Base-by-base conservation (phyloP, 2,888 invertebrate species). In the Macroteleia sp. region DNA sequence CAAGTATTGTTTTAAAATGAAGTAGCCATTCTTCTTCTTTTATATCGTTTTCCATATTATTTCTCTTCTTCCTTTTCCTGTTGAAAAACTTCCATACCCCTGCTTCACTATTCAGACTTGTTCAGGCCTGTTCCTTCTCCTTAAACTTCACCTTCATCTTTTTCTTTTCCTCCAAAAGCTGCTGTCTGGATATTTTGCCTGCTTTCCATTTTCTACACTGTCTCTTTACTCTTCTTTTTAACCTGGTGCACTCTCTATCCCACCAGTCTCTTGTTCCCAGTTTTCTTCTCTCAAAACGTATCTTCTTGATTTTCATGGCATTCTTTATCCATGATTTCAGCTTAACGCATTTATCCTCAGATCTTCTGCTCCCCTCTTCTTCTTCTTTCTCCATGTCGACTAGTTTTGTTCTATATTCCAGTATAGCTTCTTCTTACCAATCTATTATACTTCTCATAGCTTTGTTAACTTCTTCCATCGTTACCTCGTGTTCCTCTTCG, bases 11-110 rank as follows among this genome's bases (percentile, higher is more conserved):
- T 9, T 8, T 14, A 16, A 48, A 48, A n/a, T 48, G 48, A 1
- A 1, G 1, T 19, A 9, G 1, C 28, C 48, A 48, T 16, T 48
- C 19, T 19, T 52, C 34, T 5, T 34, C 34, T 14, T 12, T 19
- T 1, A 32, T 52, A 20, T 14, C n/a, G 20, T 34, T 52, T 10
- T 16, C 12, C 30, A 8, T 9, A 17, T 3, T 16, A 1, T 20
- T 3, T 30, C 32, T 50, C 22, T 30, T 44, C 28, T 22, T 52
- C 20, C 14, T 30, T n/a, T 42, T 48, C 16, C 36, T 64, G 12
- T 56, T 62, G 3, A 71, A 22, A 12, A 19, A 71, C 20, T 39
- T 39, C 71, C 71, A 71, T 4, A 71, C 41, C 0, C 62, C 61
- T 4, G 32, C 9, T 17, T 61, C 61, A 8, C 22, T 62, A 14